phyloP scores from a whole-genome alignment of 1,140 invertebrate species.

The Dermatophagoides farinae region DNA sequence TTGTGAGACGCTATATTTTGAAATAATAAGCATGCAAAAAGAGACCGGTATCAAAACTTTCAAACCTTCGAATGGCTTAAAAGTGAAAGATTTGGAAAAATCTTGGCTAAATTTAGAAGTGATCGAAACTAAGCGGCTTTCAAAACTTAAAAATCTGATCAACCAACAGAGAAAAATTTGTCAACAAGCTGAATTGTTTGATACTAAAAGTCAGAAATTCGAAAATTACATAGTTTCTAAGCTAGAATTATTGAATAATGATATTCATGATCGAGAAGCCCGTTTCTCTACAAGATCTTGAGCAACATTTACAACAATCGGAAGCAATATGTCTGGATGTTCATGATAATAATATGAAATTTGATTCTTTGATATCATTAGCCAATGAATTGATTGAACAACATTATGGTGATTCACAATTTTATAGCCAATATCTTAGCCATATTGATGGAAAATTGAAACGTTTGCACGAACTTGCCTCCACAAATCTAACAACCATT shows the following conservation, averaged over 20 bases:
- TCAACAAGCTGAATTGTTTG: not conserved
- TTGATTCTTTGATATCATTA: not conserved
- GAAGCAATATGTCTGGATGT: not conserved
- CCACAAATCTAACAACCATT: not conserved
- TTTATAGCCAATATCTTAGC: not conserved
- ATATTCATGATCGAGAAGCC: not conserved
- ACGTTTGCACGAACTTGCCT: not conserved
- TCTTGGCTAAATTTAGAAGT: not conserved
- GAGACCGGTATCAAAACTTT: not conserved
- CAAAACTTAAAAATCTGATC: not conserved
- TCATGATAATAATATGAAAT: not conserved
- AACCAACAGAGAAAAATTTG: not conserved
- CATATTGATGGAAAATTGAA: not conserved
- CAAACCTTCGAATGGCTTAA: not conserved
- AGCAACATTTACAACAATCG: not conserved
- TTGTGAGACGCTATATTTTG: not conserved
- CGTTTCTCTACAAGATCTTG: not conserved
- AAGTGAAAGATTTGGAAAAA: not conserved
- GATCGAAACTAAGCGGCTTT: not conserved
- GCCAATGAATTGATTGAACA: conserved; percentile 1
- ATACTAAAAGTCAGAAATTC: not conserved
- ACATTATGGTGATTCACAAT: not conserved
- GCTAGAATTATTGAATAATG: not conserved
- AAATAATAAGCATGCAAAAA: not conserved
- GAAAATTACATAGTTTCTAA: not conserved